phyloP scores from a whole-genome alignment of 2,888 invertebrate genomes.

The Nezara viridula region DNA sequence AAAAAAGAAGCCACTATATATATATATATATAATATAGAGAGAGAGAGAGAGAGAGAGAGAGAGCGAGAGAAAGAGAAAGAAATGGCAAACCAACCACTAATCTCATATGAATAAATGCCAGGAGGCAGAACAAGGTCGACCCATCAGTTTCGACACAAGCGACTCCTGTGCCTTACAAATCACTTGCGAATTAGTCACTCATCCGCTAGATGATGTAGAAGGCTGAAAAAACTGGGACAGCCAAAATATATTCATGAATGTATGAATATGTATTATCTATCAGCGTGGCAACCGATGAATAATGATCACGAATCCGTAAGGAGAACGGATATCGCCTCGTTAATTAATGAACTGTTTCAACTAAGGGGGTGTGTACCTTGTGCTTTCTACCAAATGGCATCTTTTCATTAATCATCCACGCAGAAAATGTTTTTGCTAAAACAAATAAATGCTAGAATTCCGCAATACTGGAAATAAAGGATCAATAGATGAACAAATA shows the following conservation, averaged over 20 bases:
- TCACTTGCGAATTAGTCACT: background rate
- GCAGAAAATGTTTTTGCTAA: background rate
- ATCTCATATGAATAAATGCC: background rate
- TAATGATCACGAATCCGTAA: background rate
- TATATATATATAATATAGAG: too few species aligned
- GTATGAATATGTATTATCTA: background rate
- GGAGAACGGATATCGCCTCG: background rate
- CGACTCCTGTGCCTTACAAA: background rate
- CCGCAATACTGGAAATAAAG: too few species aligned
- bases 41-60: too few species aligned
- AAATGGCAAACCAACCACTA: background rate
- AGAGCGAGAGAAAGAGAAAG: too few species aligned
- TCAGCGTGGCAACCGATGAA: background rate
- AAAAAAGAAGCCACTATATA: too few species aligned
- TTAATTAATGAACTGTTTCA: background rate
- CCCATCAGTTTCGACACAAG: background rate
- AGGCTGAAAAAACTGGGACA: constrained; percentile 9
- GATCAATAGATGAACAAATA: too few species aligned
- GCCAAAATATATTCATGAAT: constrained; percentile 11
- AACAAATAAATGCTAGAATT: too few species aligned
- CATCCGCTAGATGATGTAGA: background rate
- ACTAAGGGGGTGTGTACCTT: background rate
- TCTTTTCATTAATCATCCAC: background rate
- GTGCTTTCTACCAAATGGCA: background rate
- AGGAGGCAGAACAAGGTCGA: background rate